These are phyloP conservation scores for Meteorus sp. DNA, from an alignment of 1,140 invertebrate species.

Conservation along the genomic window DNA sequence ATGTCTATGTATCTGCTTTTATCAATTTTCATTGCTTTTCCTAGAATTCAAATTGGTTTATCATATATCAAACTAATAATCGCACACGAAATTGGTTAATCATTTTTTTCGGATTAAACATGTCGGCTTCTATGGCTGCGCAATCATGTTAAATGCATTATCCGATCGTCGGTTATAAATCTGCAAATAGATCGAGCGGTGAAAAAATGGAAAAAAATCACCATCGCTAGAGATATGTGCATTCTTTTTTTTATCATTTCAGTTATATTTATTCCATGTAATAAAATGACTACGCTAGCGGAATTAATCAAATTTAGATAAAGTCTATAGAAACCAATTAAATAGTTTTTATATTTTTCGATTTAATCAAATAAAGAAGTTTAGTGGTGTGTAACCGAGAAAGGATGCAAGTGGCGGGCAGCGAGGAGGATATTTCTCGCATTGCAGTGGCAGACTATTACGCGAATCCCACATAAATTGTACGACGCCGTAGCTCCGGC, in stretches of 20 bases:
- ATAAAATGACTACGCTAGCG: neutral
- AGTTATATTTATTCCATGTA: neutral
- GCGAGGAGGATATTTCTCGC: slow-evolving; percentile 19
- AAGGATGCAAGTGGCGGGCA: slow-evolving; percentile 12
- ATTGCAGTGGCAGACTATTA: slow-evolving; percentile 31
- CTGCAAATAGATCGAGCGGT: slow-evolving; percentile 27
- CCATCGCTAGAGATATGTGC: neutral
- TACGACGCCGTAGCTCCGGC: slow-evolving; percentile 27
- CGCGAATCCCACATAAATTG: slow-evolving; percentile 35
- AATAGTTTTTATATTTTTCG: neutral
- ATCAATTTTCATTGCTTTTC: neutral
- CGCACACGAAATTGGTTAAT: slow-evolving; percentile 18
- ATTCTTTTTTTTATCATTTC: neutral
- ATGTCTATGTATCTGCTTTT: neutral
- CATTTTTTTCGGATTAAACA: slow-evolving; percentile 26
- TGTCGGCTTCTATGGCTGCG: slow-evolving; percentile 21
- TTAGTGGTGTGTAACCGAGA: neutral
- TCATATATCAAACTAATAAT: slow-evolving; percentile 32
- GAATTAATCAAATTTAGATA: neutral
- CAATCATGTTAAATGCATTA: slow-evolving; percentile 31
- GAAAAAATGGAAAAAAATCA: slow-evolving; percentile 27
- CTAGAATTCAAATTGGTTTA: no score
- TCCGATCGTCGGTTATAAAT: slow-evolving; percentile 29
- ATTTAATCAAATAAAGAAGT: slow-evolving; percentile 3
- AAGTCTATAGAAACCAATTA: neutral